Base-by-base conservation (phyloP, 2,797 vertebrate genomes). In the Chelon auratus region DNA sequence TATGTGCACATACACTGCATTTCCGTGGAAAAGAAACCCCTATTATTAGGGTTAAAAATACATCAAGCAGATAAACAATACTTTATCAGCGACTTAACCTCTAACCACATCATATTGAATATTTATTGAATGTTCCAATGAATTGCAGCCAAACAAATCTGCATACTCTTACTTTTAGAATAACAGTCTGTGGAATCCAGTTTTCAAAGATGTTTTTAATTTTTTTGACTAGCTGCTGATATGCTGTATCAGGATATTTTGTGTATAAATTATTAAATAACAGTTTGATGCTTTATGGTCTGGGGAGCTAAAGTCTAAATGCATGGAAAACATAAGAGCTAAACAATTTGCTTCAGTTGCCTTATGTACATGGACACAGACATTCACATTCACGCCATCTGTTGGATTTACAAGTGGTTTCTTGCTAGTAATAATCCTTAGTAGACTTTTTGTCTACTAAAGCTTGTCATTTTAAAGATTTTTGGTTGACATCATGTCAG, bases 11-110 rank as follows among this genome's bases (percentile, higher is more conserved):
- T 24, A 11, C 61, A 17, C 9, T 70, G 22, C 39, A 42, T 80
- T 78, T 75, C 40, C 40, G 15, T 30, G 66, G 14, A 40, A 45
- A 53, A 75, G 22, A 22, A 77, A 78, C 61, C 45, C 80, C 50
- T 5, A 22, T 83, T 58, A 48, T 30, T 67, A 33, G 2, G 0
- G 67, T 78, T 56, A 42, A 69, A 83, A 62, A 81, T 53, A 56
- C 9, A 52, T 39, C 8, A 12, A 62, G 48, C 9, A 9, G 11
- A 2, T 24, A 14, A 5, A 39, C 18, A 42, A 33, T 7, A 11
- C 30, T 9, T 18, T 3, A 55, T 26, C 40, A 65, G 33, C 60
- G 65, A 67, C 4, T 5, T 37, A 26, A 22, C 39, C 4, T 13
- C 1, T 10, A 26, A 17, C n/a, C 9, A 9, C 1, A 18, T 9